These are phyloP conservation scores for Euzetes globulus DNA, from an alignment of 2,888 invertebrate genomes.

Conservation along the genomic window DNA sequence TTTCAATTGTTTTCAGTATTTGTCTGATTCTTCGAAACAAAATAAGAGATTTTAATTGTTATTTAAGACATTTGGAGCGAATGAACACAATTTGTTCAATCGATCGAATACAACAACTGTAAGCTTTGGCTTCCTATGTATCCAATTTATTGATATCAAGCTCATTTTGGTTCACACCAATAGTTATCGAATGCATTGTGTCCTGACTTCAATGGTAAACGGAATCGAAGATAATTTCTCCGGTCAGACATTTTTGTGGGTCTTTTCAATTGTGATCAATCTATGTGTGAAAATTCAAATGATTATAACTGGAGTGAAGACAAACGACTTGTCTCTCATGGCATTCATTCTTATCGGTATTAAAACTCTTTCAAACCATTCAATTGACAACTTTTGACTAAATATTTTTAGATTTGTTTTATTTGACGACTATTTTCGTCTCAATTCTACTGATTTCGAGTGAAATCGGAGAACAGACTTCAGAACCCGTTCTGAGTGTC, in stretches of 20 bases:
- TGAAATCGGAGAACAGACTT: conserved; percentile 17
- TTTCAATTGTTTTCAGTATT: not conserved
- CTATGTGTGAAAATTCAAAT: conserved; percentile 26
- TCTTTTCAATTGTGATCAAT: conserved; percentile 27
- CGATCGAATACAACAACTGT: conserved; percentile 26
- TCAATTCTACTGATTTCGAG: conserved; percentile 13
- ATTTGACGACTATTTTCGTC: conserved; percentile 25
- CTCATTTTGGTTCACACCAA: not conserved
- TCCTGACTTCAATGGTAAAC: conserved; percentile 2
- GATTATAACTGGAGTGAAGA: conserved; percentile 17
- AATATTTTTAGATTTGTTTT: conserved; percentile 22
- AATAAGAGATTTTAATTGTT: conserved; percentile 21
- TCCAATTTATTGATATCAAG: too few relatives aligned
- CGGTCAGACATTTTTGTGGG: conserved; percentile 22
- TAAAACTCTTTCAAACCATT: too few relatives aligned
- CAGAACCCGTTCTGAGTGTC: not conserved
- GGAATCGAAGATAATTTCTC: conserved; percentile 18
- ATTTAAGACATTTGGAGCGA: not conserved
- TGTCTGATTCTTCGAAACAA: conserved; percentile 25
- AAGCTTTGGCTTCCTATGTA: not conserved
- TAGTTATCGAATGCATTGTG: conserved; percentile 4
- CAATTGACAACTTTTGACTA: not conserved
- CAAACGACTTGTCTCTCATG: conserved; percentile 18
- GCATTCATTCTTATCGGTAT: conserved; percentile 30
- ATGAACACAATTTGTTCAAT: not conserved